Evolutionary conservation across 2,113 vertebrate genomes (phyloP).

Genomic region (Bostrychus sinensis): DNA sequence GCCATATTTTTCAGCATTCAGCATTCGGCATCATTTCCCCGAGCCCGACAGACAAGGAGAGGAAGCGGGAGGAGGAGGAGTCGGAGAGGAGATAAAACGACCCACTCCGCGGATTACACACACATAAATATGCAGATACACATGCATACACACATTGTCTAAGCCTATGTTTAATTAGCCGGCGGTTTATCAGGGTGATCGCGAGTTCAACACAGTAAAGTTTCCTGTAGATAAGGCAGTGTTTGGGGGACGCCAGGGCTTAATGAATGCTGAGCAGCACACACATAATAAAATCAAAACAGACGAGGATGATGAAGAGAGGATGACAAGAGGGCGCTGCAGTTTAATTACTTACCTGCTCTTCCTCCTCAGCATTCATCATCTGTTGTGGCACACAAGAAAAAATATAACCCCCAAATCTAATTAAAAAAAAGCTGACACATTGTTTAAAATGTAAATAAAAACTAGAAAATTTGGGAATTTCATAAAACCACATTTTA

Average conservation of each 20-base stretch:
- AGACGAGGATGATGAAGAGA: slow-evolving; percentile 41
- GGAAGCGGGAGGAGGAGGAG: slow-evolving; percentile 32
- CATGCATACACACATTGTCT: slow-evolving; percentile 64
- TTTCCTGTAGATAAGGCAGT: slow-evolving; percentile 74
- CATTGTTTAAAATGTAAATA: too few species aligned
- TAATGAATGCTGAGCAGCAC: slow-evolving; percentile 63
- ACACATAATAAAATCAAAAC: slow-evolving; percentile 11
- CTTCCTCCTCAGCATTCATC: slow-evolving; percentile 57
- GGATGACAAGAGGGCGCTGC: slow-evolving; percentile 54
- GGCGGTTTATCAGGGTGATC: slow-evolving; percentile 76
- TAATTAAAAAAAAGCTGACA: too few species aligned
- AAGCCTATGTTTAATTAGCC: slow-evolving; percentile 77
- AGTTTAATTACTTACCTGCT: slow-evolving; percentile 77
- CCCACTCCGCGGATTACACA: slow-evolving; percentile 72
- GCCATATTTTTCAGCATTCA: slow-evolving; percentile 73
- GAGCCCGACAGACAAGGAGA: slow-evolving; percentile 72
- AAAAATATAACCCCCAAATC: too few species aligned
- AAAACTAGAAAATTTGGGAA: too few species aligned
- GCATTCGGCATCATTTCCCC: slow-evolving; percentile 73
- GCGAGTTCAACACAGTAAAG: slow-evolving; percentile 72
- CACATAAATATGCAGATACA: slow-evolving; percentile 63
- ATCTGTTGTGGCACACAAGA: too few species aligned
- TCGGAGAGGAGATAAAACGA: slow-evolving; percentile 72
- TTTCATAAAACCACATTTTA: too few species aligned
- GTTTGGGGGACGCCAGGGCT: slow-evolving; percentile 53